phyloP scores from a whole-genome alignment of 2,888 invertebrate species.

The Diadegma fenestrale region DNA sequence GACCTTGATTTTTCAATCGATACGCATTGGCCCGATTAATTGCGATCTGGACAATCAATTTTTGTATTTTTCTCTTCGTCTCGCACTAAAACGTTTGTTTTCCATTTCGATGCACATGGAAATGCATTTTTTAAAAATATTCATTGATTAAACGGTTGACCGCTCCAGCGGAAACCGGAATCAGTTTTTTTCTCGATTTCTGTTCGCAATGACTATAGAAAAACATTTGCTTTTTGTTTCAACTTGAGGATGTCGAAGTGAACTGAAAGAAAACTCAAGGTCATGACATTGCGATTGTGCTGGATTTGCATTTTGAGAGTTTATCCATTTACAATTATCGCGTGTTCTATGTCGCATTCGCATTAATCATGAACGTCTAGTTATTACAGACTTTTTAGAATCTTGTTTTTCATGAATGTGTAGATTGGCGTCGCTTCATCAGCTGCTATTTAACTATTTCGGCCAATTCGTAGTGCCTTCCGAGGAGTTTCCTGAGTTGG shows the following conservation, averaged over 20 bases:
- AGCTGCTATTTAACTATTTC: conserved; percentile 38
- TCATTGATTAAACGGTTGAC: too few relatives aligned
- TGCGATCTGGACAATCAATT: neutral
- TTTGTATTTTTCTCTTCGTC: neutral
- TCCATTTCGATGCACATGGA: too few relatives aligned
- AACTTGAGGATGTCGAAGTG: too few relatives aligned
- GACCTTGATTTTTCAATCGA: neutral
- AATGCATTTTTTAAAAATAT: too few relatives aligned
- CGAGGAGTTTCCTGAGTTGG: neutral
- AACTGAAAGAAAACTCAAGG: neutral
- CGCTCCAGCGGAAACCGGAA: too few relatives aligned
- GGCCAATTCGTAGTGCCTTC: neutral
- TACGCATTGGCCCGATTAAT: too few relatives aligned
- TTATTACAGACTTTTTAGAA: conserved; percentile 27
- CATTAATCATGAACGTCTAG: conserved; percentile 37
- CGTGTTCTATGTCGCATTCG: conserved; percentile 49
- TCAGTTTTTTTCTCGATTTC: too few relatives aligned
- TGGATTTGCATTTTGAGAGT: neutral
- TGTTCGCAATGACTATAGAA: too few relatives aligned
- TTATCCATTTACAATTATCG: conserved; percentile 1
- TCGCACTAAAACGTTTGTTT: too few relatives aligned
- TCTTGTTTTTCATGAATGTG: conserved; percentile 27
- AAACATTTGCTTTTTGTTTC: too few relatives aligned
- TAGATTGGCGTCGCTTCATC: conserved; percentile 51
- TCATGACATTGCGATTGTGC: conserved; percentile 5